Base-by-base conservation (phyloP, 1,140 invertebrate species). In the Neelides sp. region DNA sequence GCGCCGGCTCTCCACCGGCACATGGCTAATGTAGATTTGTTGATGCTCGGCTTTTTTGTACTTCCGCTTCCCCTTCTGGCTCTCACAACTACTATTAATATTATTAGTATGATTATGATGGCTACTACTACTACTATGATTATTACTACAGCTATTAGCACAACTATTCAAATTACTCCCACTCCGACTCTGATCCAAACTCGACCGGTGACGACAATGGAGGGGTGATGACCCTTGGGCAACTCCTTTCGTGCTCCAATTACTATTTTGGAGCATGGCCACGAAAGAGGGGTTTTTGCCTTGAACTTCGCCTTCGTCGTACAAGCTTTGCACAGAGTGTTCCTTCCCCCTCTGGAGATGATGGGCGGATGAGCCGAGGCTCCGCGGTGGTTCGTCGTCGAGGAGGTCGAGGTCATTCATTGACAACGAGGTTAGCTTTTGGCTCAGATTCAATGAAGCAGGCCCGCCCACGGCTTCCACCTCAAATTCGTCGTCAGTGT, bases 361-460 rank as follows among this genome's bases (percentile, higher is more conserved):
- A n/a, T n/a, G 34, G 15, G 32, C 4, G 34, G 10, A 34, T 28
- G 23, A 47, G n/a, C 3, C 15, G 28, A 15, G 15, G 8, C 8
- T 34, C 13, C 10, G 45, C 30, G 36, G n/a, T n/a, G n/a, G n/a
- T n/a, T 46, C 23, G n/a, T 27, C 26, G 12, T 34, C 52, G 22
- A 58, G 54, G 4, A 58, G 32, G 34, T 58, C 56, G 22, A 58
- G 37, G 45, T 58, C 56, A 41, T 58, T 58, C 56, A 58, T 58
- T 4, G 56, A 58, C 32, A 58, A 27, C 4, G 52, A 49, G 4
- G 52, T 54, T 3, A 50, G 32, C 28, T 49, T 44, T 26, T 52
- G 50, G 5, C 34, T 12, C 10, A 36, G n/a, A n/a, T n/a, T n/a
- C n/a, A n/a, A n/a, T n/a, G n/a, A n/a, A n/a, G n/a, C n/a, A n/a